Evolutionary conservation across 2,888 invertebrate genomes (phyloP).

Genomic region (Cerastis leucographa): DNA sequence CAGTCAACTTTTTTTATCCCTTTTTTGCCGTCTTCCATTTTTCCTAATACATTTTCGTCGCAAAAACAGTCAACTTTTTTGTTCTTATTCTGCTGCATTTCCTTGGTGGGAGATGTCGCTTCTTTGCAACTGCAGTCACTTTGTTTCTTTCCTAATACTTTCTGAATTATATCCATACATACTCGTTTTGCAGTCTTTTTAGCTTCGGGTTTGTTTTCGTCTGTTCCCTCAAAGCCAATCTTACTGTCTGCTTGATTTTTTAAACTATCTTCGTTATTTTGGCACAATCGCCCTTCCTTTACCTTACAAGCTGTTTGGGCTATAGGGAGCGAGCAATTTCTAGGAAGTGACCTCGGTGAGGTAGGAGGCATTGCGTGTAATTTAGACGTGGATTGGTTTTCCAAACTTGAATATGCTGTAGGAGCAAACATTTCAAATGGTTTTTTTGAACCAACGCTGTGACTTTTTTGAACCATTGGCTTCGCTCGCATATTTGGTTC

Average conservation of each 20-base stretch:
- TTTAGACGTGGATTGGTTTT: not conserved
- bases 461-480: not conserved
- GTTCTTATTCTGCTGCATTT: not conserved
- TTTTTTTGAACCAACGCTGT: not conserved
- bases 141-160: not conserved
- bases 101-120: not conserved
- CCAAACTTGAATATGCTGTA: not conserved
- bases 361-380: not conserved
- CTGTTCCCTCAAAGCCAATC: not conserved
- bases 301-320: slow-evolving; percentile 9
- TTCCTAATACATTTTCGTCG: not conserved
- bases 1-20: not conserved
- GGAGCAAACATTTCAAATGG: not conserved
- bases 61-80: not conserved
- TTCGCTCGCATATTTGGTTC: not conserved
- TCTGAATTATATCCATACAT: not conserved
- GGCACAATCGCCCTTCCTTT: slow-evolving; percentile 10
- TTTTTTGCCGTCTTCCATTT: not conserved
- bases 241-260: not conserved
- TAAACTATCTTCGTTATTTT: not conserved
- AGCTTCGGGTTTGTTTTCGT: not conserved
- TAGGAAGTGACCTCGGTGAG: not conserved
- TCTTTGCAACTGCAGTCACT: slow-evolving; percentile 6
- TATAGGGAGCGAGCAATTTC: not conserved
- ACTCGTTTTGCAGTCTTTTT: not conserved